These are phyloP conservation scores for Pipra filicauda DNA, from an alignment of 2,113 vertebrate species.

Conservation along the genomic window DNA sequence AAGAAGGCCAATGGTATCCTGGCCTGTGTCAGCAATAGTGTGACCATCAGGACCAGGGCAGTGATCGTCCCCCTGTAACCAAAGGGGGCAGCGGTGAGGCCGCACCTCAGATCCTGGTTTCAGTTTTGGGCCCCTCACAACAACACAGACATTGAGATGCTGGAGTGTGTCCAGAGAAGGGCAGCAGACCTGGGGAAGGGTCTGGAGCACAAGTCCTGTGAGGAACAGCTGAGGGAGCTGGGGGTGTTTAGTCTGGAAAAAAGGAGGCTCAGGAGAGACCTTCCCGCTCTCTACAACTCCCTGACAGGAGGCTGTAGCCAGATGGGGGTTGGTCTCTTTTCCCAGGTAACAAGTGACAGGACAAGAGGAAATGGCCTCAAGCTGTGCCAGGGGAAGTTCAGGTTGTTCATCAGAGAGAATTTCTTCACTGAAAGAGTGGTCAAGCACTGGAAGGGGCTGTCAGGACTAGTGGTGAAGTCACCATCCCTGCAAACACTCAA, in stretches of 20 bases:
- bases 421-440: neutral
- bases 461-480: neutral
- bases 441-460: too few relatives aligned
- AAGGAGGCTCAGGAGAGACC: neutral
- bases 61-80: too few relatives aligned
- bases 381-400: neutral
- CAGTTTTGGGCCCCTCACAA: neutral
- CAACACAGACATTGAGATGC: neutral
- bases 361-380: neutral
- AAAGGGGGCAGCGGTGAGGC: neutral
- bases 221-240: neutral
- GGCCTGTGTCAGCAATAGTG: neutral
- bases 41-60: neutral
- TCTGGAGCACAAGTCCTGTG: neutral
- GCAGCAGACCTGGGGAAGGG: neutral
- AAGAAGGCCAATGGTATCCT: neutral
- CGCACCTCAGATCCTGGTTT: neutral
- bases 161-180: neutral
- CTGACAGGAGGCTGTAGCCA: too few relatives aligned
- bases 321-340: too few relatives aligned
- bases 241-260: neutral
- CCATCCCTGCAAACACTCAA: neutral
- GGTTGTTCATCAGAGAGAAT: neutral
- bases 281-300: accelerated
- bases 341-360: neutral